Evolutionary conservation across 2,113 vertebrate species (phyloP).

Genomic region (Pachycephala philippinensis): DNA sequence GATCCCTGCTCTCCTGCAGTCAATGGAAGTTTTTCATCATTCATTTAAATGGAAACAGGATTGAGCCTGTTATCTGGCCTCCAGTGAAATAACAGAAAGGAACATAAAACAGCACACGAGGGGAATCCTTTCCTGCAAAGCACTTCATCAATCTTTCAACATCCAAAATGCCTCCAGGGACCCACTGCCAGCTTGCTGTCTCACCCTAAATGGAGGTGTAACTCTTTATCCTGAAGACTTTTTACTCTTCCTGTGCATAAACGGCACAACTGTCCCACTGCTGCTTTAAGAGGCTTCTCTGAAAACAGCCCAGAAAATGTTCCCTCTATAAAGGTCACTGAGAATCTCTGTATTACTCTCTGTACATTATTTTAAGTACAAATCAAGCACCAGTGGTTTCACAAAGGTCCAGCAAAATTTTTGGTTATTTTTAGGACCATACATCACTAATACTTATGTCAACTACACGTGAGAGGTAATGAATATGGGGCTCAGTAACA

Average conservation of each 20-base stretch:
- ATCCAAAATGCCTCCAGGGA: not conserved
- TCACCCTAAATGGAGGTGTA: not conserved
- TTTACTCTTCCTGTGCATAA: not conserved
- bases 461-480: not conserved
- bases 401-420: not conserved
- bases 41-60: conserved; percentile 30
- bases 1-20: not conserved
- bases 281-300: not conserved
- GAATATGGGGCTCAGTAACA: not conserved
- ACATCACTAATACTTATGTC: not conserved
- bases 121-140: conserved; percentile 22
- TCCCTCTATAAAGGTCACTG: not conserved
- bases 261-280: not conserved
- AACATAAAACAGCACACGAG: conserved; percentile 7
- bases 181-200: not conserved
- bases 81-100: conserved; percentile 31
- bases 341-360: not conserved
- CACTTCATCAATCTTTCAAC: conserved; percentile 43
- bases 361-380: not conserved
- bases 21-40: conserved; percentile 19
- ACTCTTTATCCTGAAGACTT: not conserved
- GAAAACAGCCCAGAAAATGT: not conserved
- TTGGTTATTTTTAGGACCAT: not conserved
- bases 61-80: conserved; percentile 30
- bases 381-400: not conserved